A percentile compares a stretch with the other conserved stretches of the same genome.
These are phyloP conservation scores for Microchrysa polita DNA, from an alignment of 2,888 invertebrate genomes.

Conservation along the genomic window DNA sequence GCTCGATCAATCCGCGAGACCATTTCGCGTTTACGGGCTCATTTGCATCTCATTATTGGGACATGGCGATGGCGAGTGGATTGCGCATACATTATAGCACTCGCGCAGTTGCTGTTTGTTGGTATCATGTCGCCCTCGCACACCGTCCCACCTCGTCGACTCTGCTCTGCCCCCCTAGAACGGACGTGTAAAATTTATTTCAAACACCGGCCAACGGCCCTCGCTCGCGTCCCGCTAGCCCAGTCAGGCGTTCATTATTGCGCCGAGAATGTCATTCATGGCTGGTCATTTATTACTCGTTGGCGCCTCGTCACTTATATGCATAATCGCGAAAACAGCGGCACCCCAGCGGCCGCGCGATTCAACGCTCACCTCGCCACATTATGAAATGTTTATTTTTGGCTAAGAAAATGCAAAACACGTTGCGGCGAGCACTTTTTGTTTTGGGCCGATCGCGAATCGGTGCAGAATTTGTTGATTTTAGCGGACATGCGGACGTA, in stretches of 20 bases:
- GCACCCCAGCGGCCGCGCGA: neutral
- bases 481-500: too few relatives aligned
- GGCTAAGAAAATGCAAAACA: slow-evolving; percentile 20
- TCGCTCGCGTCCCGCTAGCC: neutral
- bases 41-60: slow-evolving; percentile 34
- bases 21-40: slow-evolving; percentile 32
- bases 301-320: slow-evolving; percentile 38
- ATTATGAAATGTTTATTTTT: slow-evolving; percentile 36
- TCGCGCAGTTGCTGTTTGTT: neutral
- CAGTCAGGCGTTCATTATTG: slow-evolving; percentile 1
- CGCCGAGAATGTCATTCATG: slow-evolving; percentile 35
- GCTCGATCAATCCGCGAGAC: neutral
- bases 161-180: neutral
- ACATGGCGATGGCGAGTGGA: slow-evolving; percentile 18
- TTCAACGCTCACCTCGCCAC: slow-evolving; percentile 20
- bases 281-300: slow-evolving; percentile 41
- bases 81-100: neutral
- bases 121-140: neutral
- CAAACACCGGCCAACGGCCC: slow-evolving; percentile 23
- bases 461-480: too few relatives aligned
- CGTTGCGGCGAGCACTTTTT: neutral
- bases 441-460: too few relatives aligned
- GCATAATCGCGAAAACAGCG: slow-evolving; percentile 35
- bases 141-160: neutral
- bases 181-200: slow-evolving; percentile 32